Percentiles rank a stretch among this genome's conserved stretches.
These are phyloP conservation scores for Otus sunia DNA, from an alignment of 2,113 vertebrate genomes.

Conservation along the genomic window DNA sequence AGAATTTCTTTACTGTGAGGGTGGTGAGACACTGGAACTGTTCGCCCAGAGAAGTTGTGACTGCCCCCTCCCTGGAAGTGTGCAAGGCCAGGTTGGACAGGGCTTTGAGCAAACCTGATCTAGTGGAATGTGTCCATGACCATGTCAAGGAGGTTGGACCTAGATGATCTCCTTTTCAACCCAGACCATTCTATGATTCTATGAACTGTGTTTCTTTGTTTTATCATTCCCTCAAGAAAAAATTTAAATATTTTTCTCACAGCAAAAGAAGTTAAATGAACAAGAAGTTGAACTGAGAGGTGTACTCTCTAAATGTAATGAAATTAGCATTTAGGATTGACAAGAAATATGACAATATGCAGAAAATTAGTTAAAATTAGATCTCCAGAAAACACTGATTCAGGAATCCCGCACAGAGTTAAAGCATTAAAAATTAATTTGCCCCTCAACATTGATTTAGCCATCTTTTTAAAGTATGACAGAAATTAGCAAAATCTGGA, in stretches of 20 bases:
- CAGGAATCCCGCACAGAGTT: not conserved
- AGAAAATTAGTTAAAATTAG: not conserved
- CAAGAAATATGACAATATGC: not conserved
- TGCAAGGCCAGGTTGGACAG: no score
- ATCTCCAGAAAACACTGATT: not conserved
- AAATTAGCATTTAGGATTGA: not conserved
- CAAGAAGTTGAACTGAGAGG: not conserved
- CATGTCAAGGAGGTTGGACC: no score
- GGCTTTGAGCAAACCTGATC: no score
- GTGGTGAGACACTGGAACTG: no score
- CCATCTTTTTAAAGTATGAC: not conserved
- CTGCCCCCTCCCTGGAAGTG: no score
- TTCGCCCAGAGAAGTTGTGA: no score
- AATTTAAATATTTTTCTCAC: not conserved
- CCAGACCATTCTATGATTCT: no score
- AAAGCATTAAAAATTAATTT: not conserved
- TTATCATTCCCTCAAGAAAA: not conserved
- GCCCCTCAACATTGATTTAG: not conserved
- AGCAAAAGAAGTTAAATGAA: not conserved
- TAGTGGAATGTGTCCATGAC: no score
- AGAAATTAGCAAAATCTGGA: not conserved
- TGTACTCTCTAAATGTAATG: not conserved
- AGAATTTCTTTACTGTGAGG: no score
- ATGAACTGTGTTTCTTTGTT: not conserved
- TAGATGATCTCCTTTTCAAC: no score